A percentile compares a stretch with the other conserved stretches of the same genome.
phyloP scores from a whole-genome alignment of 2,113 vertebrate species.

The Lota lota region DNA sequence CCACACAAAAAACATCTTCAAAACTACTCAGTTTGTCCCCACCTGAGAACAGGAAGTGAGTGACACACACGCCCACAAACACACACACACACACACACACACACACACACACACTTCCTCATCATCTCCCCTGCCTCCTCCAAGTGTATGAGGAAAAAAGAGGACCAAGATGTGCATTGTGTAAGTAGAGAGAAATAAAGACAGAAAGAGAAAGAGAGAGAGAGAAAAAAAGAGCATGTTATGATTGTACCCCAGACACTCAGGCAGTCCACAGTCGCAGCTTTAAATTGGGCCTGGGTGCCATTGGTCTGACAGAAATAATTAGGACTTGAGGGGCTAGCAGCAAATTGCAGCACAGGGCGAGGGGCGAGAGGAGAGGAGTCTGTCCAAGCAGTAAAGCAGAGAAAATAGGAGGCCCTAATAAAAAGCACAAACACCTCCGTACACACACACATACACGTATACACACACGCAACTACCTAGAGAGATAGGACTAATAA shows the following conservation, averaged over 20 bases:
- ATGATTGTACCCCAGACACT: constrained; percentile 61
- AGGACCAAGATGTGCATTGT: no score
- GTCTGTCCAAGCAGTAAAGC: constrained; percentile 56
- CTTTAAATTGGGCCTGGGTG: constrained; percentile 66
- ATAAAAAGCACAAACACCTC: constrained; percentile 58
- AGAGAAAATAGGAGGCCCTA: constrained; percentile 52
- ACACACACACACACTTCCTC: constrained; percentile 11
- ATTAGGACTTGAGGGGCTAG: constrained; percentile 66
- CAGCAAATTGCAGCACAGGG: constrained; percentile 62
- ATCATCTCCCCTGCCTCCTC: no score
- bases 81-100: no score
- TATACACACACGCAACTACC: constrained; percentile 7
- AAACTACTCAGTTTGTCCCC: no score
- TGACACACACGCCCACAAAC: neutral
- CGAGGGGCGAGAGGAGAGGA: constrained; percentile 41
- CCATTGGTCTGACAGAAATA: constrained; percentile 69
- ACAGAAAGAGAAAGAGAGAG: neutral
- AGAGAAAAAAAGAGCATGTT: constrained; percentile 34
- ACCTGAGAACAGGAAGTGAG: constrained; percentile 5
- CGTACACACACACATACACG: constrained; percentile 32
- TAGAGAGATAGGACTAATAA: neutral
- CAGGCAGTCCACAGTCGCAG: constrained; percentile 54
- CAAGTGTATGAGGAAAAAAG: no score
- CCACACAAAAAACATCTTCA: no score
- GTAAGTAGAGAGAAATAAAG: neutral